A percentile compares a stretch with the other conserved stretches of the same genome.
phyloP scores from a whole-genome alignment of 2,888 invertebrate species.

The Tyria jacobaeae region DNA sequence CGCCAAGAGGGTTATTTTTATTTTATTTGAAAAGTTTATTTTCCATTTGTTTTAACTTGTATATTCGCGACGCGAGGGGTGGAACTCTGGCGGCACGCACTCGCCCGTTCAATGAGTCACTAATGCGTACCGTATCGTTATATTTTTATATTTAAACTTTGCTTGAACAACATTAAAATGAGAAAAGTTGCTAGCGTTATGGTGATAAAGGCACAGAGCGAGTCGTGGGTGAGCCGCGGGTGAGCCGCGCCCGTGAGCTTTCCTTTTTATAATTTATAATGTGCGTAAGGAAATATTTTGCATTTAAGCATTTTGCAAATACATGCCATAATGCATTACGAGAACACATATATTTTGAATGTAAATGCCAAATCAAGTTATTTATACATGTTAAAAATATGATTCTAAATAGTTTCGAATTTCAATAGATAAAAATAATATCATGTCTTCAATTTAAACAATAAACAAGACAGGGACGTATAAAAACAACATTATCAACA shows the following conservation, averaged over 20 bases:
- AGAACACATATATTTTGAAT: neutral
- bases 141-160: constrained; percentile 86
- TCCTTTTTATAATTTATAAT: constrained; percentile 48
- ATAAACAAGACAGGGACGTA: neutral
- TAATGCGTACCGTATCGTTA: constrained; percentile 85
- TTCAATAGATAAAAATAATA: too few species aligned
- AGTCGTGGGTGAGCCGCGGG: constrained; percentile 16
- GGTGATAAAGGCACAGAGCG: constrained; percentile 53
- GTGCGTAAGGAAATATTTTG: constrained; percentile 13
- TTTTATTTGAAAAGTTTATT: constrained; percentile 87
- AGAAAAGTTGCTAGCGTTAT: constrained; percentile 80
- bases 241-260: constrained; percentile 29
- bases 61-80: constrained; percentile 81
- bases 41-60: constrained; percentile 86
- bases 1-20: constrained; percentile 86
- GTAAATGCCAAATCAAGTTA: constrained; percentile 7
- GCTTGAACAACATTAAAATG: constrained; percentile 83
- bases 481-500: neutral
- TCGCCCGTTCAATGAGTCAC: constrained; percentile 82
- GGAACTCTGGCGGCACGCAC: constrained; percentile 75
- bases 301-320: constrained; percentile 18
- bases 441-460: neutral
- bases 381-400: neutral
- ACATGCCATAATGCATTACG: constrained; percentile 5
- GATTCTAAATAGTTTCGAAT: too few species aligned